Evolutionary conservation across 2,888 invertebrate species (phyloP).

Genomic region (Ichneumoninae sp.): DNA sequence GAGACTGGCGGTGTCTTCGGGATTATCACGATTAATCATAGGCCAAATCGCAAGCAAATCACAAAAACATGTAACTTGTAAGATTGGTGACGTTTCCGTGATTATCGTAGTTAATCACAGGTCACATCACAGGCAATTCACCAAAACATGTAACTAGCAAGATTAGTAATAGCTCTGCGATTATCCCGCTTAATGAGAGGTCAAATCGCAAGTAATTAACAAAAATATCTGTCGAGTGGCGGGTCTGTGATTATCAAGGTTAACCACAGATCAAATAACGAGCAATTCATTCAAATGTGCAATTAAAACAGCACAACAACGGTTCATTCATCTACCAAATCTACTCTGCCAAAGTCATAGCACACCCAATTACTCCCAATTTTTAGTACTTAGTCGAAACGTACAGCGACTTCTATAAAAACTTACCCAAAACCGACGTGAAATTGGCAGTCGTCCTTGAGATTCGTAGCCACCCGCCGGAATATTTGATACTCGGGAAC

Average conservation of each 20-base stretch:
- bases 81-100: not conserved
- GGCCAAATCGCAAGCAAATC: too few relatives aligned
- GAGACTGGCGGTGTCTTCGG: not conserved
- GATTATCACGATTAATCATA: not conserved
- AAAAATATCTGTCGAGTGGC: not conserved
- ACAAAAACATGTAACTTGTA: not conserved
- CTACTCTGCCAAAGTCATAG: not conserved
- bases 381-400: conserved; percentile 1
- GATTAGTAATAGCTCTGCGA: not conserved
- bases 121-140: too few relatives aligned
- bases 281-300: not conserved
- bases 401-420: not conserved
- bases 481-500: conserved; percentile 93
- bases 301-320: too few relatives aligned
- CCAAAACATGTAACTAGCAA: not conserved
- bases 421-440: conserved; percentile 94
- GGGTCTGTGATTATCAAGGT: not conserved
- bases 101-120: not conserved
- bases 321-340: not conserved
- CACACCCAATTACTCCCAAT: not conserved
- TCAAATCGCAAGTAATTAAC: too few relatives aligned
- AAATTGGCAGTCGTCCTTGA: conserved; percentile 98
- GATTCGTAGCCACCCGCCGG: conserved; percentile 92
- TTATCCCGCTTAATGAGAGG: not conserved
- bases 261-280: not conserved